Evolutionary conservation across 2,113 vertebrate species (phyloP).

Genomic region (Callorhinus ursinus): DNA sequence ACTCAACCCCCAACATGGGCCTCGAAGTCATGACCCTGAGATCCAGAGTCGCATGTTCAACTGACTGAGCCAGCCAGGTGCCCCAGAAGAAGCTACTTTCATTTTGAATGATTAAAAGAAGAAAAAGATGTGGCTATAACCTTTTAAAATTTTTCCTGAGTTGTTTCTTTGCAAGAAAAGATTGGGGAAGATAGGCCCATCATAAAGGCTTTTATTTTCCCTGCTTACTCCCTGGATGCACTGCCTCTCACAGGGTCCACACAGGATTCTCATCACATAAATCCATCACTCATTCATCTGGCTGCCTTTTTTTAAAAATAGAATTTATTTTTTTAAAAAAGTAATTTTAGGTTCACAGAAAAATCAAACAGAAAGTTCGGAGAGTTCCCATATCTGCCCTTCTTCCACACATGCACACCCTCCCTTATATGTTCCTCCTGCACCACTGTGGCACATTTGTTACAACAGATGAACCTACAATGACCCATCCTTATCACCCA

Average conservation of each 20-base stretch:
- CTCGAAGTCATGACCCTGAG: background rate
- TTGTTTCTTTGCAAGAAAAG: conserved; percentile 3
- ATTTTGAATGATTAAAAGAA: conserved; percentile 12
- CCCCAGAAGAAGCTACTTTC: conserved; percentile 12
- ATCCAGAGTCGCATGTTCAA: background rate
- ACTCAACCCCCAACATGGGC: background rate
- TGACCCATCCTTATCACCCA: background rate
- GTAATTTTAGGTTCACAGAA: background rate
- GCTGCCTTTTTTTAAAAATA: background rate
- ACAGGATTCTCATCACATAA: background rate
- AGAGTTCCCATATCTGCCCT: background rate
- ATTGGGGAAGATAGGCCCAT: background rate
- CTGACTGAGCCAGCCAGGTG: background rate
- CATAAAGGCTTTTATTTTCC: background rate
- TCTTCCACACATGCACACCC: background rate
- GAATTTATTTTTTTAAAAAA: background rate
- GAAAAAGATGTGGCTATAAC: background rate
- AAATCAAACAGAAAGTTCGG: background rate
- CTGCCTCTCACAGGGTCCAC: background rate
- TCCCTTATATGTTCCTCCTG: too few species aligned
- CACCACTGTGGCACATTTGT: background rate
- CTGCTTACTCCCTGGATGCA: background rate
- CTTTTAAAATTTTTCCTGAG: background rate
- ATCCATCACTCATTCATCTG: background rate
- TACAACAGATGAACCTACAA: background rate